phyloP scores from a whole-genome alignment of 2,888 invertebrate species.

The Pollenia angustigena region DNA sequence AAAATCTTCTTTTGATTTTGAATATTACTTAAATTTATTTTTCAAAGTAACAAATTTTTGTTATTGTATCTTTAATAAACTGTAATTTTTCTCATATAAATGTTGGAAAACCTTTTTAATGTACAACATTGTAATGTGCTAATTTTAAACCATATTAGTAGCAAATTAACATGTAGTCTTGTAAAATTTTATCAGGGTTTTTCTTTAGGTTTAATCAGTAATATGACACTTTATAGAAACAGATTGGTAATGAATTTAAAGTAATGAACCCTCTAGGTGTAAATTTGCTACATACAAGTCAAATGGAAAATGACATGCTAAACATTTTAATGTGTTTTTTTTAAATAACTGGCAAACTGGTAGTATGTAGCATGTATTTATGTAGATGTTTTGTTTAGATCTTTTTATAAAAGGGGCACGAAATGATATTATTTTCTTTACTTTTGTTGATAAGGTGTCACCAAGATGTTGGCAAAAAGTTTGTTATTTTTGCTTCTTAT shows the following conservation, averaged over 20 bases:
- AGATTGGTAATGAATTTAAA: slow-evolving; percentile 35
- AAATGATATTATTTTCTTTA: slow-evolving; percentile 65
- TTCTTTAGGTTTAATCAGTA: slow-evolving; percentile 23
- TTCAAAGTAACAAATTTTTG: background rate
- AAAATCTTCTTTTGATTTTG: background rate
- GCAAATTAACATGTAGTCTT: slow-evolving; percentile 32
- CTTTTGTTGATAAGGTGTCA: slow-evolving; percentile 69
- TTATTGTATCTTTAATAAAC: background rate
- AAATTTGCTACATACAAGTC: slow-evolving; percentile 42
- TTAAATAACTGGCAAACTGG: background rate
- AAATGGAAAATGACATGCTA: slow-evolving; percentile 63
- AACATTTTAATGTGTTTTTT: slow-evolving; percentile 51
- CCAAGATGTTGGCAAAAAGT: slow-evolving; percentile 58
- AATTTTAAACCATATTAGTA: slow-evolving; percentile 36
- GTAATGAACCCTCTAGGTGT: slow-evolving; percentile 40
- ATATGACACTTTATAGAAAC: slow-evolving; percentile 41
- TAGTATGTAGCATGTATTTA: background rate
- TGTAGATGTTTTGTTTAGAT: background rate
- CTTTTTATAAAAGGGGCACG: slow-evolving; percentile 65
- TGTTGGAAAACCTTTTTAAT: background rate
- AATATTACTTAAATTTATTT: background rate
- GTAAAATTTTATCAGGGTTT: slow-evolving; percentile 25
- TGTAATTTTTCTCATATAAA: background rate
- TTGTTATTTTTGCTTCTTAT: slow-evolving; percentile 14
- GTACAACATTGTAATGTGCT: slow-evolving; percentile 38